Evolutionary conservation across 2,888 invertebrate species (phyloP).

Genomic region (Caradrina kadenii): DNA sequence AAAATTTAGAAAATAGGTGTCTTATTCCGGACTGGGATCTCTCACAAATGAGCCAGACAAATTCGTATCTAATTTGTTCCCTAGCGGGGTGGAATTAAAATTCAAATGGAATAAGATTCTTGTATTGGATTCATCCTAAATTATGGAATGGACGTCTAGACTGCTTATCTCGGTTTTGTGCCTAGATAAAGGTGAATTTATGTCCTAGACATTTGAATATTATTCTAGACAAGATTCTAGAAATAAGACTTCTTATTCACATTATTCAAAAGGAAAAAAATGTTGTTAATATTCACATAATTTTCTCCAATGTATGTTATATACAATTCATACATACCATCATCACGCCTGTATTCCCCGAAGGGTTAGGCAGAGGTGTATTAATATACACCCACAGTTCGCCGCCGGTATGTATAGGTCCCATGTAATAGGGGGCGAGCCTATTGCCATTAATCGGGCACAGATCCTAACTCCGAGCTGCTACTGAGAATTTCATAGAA

Average conservation of each 20-base stretch:
- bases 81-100: constrained; percentile 66
- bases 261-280: constrained; percentile 6
- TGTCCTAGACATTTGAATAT: constrained; percentile 37
- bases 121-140: constrained; percentile 60
- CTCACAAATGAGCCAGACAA: constrained; percentile 65
- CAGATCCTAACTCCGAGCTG: too few species aligned
- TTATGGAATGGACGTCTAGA: constrained; percentile 63
- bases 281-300: neutral
- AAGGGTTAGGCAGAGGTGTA: too few species aligned
- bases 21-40: constrained; percentile 57
- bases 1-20: constrained; percentile 74
- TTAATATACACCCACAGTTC: too few species aligned
- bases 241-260: constrained; percentile 13
- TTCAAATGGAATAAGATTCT: constrained; percentile 67
- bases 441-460: too few species aligned
- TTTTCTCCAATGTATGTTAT: too few species aligned
- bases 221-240: constrained; percentile 9
- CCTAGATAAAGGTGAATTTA: constrained; percentile 54
- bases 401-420: too few species aligned
- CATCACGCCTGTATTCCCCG: too few species aligned
- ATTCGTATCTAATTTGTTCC: constrained; percentile 74
- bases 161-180: constrained; percentile 57
- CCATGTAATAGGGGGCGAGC: too few species aligned
- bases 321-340: too few species aligned
- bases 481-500: too few species aligned